These are phyloP conservation scores for Saturnia japonica DNA, from an alignment of 2,888 invertebrate species.

Conservation along the genomic window DNA sequence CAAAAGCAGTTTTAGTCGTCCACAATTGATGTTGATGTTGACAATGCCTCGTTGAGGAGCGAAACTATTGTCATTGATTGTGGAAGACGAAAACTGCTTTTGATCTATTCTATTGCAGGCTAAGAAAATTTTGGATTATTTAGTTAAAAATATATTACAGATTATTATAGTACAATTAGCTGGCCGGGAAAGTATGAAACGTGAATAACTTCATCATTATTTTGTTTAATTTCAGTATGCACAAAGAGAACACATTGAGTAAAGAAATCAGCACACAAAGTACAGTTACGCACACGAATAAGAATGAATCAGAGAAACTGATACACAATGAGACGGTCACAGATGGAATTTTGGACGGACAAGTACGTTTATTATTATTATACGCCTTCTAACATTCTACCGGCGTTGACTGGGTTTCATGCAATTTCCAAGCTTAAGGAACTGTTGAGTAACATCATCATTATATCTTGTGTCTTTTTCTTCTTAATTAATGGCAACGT, in stretches of 20 bases:
- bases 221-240: slow-evolving; percentile 55
- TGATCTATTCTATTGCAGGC: too few relatives aligned
- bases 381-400: background rate
- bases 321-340: slow-evolving; percentile 60
- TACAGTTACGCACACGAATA: slow-evolving; percentile 68
- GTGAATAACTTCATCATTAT: slow-evolving; percentile 15
- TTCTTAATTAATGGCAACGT: background rate
- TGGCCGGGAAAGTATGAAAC: slow-evolving; percentile 17
- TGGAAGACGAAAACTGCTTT: too few relatives aligned
- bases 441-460: background rate
- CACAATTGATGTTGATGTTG: too few relatives aligned
- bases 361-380: slow-evolving; percentile 48
- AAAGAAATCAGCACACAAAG: slow-evolving; percentile 68
- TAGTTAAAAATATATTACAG: too few relatives aligned
- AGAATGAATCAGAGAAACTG: slow-evolving; percentile 67
- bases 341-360: slow-evolving; percentile 62
- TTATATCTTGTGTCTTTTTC: background rate
- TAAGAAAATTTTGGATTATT: too few relatives aligned
- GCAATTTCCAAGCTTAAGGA: background rate
- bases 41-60: too few relatives aligned
- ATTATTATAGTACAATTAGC: too few relatives aligned
- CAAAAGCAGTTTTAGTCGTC: too few relatives aligned
- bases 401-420: background rate
- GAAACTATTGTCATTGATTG: too few relatives aligned
- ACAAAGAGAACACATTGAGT: slow-evolving; percentile 68